Evolutionary conservation across 2,888 invertebrate genomes (phyloP).

Genomic region (Meta bourneti): DNA sequence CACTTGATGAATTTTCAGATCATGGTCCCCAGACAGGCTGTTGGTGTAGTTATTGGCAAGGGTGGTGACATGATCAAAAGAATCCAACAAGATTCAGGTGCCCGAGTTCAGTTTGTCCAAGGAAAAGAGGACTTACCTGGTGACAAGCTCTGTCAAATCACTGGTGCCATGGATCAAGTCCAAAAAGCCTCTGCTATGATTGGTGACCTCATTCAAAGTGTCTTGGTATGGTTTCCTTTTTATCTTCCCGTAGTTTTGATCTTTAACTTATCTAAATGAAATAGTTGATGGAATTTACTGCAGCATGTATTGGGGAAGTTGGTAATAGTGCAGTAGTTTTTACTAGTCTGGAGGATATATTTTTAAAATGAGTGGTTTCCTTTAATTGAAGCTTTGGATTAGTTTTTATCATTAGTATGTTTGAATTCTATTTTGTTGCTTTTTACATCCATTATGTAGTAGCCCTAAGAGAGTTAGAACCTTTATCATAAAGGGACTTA

Average conservation of each 20-base stretch:
- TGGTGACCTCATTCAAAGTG: slow-evolving; percentile 93
- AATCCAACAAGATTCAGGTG: slow-evolving; percentile 93
- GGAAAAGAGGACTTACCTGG: slow-evolving; percentile 89
- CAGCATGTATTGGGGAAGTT: too few relatives aligned
- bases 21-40: slow-evolving; percentile 94
- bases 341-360: too few relatives aligned
- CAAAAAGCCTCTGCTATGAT: slow-evolving; percentile 93
- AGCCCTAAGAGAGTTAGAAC: too few relatives aligned
- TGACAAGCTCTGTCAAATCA: slow-evolving; percentile 93
- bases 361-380: too few relatives aligned
- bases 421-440: too few relatives aligned
- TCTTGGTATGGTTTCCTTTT: slow-evolving; percentile 84
- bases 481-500: too few relatives aligned
- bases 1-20: slow-evolving; percentile 81
- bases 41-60: slow-evolving; percentile 98
- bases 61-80: slow-evolving; percentile 99
- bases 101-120: slow-evolving; percentile 91
- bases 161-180: slow-evolving; percentile 87
- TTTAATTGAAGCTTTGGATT: too few relatives aligned
- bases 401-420: too few relatives aligned
- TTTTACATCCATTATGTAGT: too few relatives aligned
- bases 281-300: too few relatives aligned
- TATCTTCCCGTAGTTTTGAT: not conserved
- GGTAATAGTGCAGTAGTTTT: too few relatives aligned
- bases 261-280: not conserved